Percentiles rank a stretch among this genome's conserved stretches.
Conservation (phyloP, 2,113 vertebrate species). For the Malurus cyaneus region DNA sequence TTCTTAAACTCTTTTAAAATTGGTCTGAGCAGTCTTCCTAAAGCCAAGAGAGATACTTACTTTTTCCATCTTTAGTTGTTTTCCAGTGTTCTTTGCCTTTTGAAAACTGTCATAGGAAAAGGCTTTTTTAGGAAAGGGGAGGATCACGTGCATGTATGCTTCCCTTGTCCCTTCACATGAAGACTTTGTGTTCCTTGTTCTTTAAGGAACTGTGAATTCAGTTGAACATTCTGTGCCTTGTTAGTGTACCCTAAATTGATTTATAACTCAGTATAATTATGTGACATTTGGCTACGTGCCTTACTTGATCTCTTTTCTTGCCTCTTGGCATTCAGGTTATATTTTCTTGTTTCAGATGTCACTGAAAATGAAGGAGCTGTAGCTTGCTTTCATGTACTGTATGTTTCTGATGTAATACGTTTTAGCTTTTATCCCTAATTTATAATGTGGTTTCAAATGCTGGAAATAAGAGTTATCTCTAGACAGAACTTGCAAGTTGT, state of each 20-base stretch:
- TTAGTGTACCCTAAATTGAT: background rate
- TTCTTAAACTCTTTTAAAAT: background rate
- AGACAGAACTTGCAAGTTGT: background rate
- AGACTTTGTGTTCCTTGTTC: background rate
- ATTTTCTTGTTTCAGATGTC: slow-evolving; percentile 40
- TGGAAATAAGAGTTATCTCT: background rate
- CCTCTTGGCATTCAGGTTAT: slow-evolving; percentile 8
- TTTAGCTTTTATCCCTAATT: background rate
- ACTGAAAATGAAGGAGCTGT: slow-evolving; percentile 5
- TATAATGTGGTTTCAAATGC: background rate
- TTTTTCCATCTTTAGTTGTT: background rate
- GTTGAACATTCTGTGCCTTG: background rate
- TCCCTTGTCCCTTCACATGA: background rate
- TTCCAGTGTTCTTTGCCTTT: background rate
- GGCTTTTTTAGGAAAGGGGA: background rate
- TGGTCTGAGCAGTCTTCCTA: background rate
- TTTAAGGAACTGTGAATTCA: background rate
- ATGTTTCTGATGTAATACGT: background rate
- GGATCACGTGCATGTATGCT: background rate
- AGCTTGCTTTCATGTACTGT: background rate
- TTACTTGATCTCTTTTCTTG: background rate
- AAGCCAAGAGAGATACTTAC: background rate
- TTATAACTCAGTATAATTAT: background rate
- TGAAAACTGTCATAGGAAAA: background rate
- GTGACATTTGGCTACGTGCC: slow-evolving; percentile 2